phyloP scores from a whole-genome alignment of 2,888 invertebrate genomes.

The Bruchidius siliquastri region DNA sequence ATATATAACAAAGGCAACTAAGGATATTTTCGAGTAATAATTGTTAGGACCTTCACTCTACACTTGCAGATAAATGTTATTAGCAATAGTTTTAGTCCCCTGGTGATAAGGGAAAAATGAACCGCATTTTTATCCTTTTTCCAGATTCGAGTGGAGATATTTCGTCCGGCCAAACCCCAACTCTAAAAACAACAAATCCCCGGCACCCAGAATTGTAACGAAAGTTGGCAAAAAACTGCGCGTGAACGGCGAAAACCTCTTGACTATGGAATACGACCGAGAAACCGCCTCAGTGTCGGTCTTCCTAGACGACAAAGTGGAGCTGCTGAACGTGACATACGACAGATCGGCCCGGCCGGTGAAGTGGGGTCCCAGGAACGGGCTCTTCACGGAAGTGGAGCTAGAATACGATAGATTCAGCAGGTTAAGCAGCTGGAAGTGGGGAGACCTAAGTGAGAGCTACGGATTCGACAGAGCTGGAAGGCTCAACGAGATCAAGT shows the following conservation, averaged over 20 bases:
- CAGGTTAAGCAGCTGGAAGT: constrained; percentile 82
- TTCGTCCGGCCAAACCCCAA: constrained; percentile 73
- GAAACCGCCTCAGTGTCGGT: constrained; percentile 81
- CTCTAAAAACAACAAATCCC: constrained; percentile 55
- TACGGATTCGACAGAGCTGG: constrained; percentile 89
- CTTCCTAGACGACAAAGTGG: constrained; percentile 82
- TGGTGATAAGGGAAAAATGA: too few species aligned
- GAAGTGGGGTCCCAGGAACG: constrained; percentile 80
- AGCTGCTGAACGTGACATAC: constrained; percentile 80
- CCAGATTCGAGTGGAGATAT: constrained; percentile 89
- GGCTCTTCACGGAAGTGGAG: constrained; percentile 84
- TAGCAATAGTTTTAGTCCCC: too few species aligned
- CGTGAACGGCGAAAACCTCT: constrained; percentile 86
- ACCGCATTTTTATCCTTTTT: constrained; percentile 22
- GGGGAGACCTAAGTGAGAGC: constrained; percentile 86
- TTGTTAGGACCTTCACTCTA: too few species aligned
- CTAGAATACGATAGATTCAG: constrained; percentile 90
- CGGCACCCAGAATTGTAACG: constrained; percentile 62
- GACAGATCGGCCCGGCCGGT: constrained; percentile 80
- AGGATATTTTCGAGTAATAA: too few species aligned
- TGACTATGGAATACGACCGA: constrained; percentile 87
- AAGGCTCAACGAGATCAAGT: constrained; percentile 82
- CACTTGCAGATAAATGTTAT: too few species aligned
- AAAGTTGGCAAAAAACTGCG: constrained; percentile 81
- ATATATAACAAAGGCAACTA: too few species aligned